Percentiles rank a stretch among this genome's conserved stretches.
Evolutionary conservation across 2,888 invertebrate genomes (phyloP).

Genomic region (Drosophila mercatorum): DNA sequence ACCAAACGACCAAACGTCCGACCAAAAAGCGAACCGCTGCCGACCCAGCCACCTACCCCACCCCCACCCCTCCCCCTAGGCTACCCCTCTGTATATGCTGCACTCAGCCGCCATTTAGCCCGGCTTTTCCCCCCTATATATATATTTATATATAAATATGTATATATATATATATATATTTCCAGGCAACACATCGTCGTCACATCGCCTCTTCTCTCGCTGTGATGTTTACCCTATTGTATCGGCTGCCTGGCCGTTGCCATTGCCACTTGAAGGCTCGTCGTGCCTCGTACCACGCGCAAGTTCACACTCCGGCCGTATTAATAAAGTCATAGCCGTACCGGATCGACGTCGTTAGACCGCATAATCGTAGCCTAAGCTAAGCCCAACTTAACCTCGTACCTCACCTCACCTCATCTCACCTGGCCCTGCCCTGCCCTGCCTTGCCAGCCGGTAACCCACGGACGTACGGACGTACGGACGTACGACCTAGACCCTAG

Average conservation of each 20-base stretch:
- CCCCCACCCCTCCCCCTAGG: too few species aligned
- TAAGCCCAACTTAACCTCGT: not conserved
- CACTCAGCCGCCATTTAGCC: constrained; percentile 24
- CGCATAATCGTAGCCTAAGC: not conserved
- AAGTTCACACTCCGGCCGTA: constrained; percentile 13
- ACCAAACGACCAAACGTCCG: constrained; percentile 12
- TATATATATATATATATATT: not conserved
- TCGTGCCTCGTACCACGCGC: constrained; percentile 48
- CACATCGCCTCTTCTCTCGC: constrained; percentile 14
- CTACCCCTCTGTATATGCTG: not conserved
- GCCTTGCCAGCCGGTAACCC: too few species aligned
- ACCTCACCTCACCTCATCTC: not conserved
- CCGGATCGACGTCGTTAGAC: not conserved
- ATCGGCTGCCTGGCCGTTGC: constrained; percentile 49
- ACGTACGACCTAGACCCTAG: constrained; percentile 34
- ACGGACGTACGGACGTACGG: too few species aligned
- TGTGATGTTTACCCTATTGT: constrained; percentile 48
- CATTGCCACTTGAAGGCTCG: constrained; percentile 60
- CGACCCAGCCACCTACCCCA: not conserved
- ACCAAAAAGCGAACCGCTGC: constrained; percentile 28
- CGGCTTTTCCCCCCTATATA: constrained; percentile 7
- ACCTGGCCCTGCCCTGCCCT: not conserved
- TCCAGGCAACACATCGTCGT: constrained; percentile 31
- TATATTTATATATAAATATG: not conserved
- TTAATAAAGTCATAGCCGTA: constrained; percentile 11